Conservation (phyloP, 2,113 vertebrate species). For the Tyrannus savana region DNA sequence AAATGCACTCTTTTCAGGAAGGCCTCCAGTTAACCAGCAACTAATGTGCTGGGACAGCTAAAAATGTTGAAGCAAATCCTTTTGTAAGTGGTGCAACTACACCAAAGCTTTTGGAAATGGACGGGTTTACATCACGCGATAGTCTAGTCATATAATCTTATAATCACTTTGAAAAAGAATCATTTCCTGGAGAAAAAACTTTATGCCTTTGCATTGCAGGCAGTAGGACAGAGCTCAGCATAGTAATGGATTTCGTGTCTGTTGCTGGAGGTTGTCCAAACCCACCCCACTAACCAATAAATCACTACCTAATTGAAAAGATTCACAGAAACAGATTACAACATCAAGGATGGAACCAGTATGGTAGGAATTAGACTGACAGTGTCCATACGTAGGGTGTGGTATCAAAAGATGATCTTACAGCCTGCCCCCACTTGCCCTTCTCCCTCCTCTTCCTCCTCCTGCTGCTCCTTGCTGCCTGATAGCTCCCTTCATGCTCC, state of each 20-base stretch:
- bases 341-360: constrained; percentile 41
- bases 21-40: constrained; percentile 29
- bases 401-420: constrained; percentile 36
- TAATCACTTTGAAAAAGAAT: constrained; percentile 17
- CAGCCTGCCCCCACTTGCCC: constrained; percentile 56
- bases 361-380: constrained; percentile 33
- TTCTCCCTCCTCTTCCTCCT: constrained; percentile 47
- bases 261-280: constrained; percentile 38
- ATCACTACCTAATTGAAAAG: constrained; percentile 37
- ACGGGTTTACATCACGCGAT: constrained; percentile 9
- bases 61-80: constrained; percentile 29
- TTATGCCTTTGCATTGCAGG: neutral
- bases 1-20: constrained; percentile 59
- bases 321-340: constrained; percentile 43
- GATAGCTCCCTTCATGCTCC: rapidly evolving
- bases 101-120: neutral
- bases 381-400: constrained; percentile 47
- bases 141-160: constrained; percentile 31
- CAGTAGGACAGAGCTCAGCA: neutral
- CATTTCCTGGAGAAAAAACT: constrained; percentile 36
- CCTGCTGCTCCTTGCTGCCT: neutral
- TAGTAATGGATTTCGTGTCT: neutral
- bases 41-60: constrained; percentile 47
- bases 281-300: constrained; percentile 31
- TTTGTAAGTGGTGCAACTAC: neutral